Base-by-base conservation (phyloP, 2,888 invertebrate genomes). In the Callyntrura guangdongensis region DNA sequence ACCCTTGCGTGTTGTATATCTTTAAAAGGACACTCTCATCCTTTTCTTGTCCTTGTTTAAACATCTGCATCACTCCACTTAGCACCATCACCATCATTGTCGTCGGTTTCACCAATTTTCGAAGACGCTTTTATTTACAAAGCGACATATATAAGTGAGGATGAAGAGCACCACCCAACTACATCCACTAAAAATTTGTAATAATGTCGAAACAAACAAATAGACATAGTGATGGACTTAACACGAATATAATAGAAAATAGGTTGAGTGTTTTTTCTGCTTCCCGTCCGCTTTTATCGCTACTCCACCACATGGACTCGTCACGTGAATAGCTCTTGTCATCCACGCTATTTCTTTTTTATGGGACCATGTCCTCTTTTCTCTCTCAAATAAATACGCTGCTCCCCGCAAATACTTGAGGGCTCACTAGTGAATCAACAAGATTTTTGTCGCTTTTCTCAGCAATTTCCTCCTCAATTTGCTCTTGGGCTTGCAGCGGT, bases 371-470 rank as follows among this genome's bases (percentile, higher is more conserved):
- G 77, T 25, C 11, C 74, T 49, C 22, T 9, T 74, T 74, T 67
- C 45, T 17, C 25, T 22, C 14, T 6, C n/a, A 53, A 53, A 49
- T 77, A 49, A 12, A 5, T 49, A 17, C 25, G 8, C 22, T 49
- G 36, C 25, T 14, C 22, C 77, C 25, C 25, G 25, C n/a, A 69
- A 8, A 25, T 69, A 25, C 25, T 77, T 77, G 53, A 77, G 77
- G 25, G 25, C 53, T 14, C 25, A 25, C 77, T 77, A 25, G 53
- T 25, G 53, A 77, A 77, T 53, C 77, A 53, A 53, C 77, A 53
- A 53, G 77, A 77, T 77, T 77, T 74, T 77, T 53, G 25, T 77
- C 77, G 77, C 20, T 77, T 74, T 77, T 77, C 77, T 49, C 77
- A 6, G 53, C 77, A 49, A 53, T 77, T 77, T 77, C n/a, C 77